Evolutionary conservation across 2,113 vertebrate genomes (phyloP).

Genomic region (Daphoenositta chrysoptera): DNA sequence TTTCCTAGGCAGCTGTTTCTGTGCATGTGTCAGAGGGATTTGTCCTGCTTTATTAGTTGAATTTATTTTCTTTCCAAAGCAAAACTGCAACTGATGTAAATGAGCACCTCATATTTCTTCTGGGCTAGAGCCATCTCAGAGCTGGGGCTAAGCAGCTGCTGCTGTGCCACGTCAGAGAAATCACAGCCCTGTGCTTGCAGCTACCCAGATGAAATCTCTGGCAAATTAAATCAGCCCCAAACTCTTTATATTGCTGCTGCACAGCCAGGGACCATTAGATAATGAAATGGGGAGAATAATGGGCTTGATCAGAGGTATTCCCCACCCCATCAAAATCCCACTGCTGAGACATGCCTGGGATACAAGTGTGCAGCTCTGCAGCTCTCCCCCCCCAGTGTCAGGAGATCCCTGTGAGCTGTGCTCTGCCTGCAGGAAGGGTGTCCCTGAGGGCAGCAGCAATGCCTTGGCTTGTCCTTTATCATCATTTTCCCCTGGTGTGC

Average conservation of each 20-base stretch:
- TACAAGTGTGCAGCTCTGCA: background rate
- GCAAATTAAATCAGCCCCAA: slow-evolving; percentile 8
- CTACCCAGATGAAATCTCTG: background rate
- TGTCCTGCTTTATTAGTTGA: background rate
- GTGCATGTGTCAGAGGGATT: background rate
- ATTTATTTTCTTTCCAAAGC: background rate
- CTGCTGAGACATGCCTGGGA: background rate
- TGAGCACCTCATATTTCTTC: background rate
- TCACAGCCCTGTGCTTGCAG: background rate
- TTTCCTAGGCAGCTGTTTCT: background rate
- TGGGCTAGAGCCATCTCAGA: background rate
- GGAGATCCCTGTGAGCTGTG: background rate
- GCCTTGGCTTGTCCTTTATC: background rate
- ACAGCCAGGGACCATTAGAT: background rate
- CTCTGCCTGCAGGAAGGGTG: background rate
- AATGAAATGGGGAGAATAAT: background rate
- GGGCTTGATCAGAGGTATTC: background rate
- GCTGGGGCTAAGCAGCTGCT: slow-evolving; percentile 15
- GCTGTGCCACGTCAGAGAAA: background rate
- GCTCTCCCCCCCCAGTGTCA: accelerated
- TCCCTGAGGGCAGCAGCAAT: background rate
- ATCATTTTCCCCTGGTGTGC: accelerated
- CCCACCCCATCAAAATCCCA: background rate
- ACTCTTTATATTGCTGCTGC: background rate
- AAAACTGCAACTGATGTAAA: background rate